Base-by-base conservation (phyloP, 2,113 vertebrate species). In the Pipa parva region DNA sequence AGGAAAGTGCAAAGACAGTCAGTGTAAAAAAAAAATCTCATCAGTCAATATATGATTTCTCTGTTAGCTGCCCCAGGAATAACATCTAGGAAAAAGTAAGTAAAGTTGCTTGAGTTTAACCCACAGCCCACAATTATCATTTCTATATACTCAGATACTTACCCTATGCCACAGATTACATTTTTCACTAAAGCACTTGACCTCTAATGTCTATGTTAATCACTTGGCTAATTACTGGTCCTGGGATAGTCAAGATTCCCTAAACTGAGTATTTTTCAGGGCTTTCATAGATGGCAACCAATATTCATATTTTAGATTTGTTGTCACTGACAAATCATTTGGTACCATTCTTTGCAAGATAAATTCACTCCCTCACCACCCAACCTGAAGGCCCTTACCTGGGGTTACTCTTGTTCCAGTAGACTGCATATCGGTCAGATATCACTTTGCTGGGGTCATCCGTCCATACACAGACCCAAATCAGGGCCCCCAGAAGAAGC, bases 401-500 rank as follows among this genome's bases (percentile, higher is more conserved):
- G 77, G 92, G 90, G 82, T 95, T 96, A 77, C 89, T 91, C 79
- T 90, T 92, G 89, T 95, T 96, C 94, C 94, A 96, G 77, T 93
- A 95, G 39, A 96, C 93, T 2, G 88, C 92, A 71, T 90, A 90
- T 63, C 94, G 91, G 83, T 95, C 93, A 27, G 91, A 89, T 72
- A 88, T 83, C 76, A 92, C 75, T 67, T 92, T 92, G 78, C 83
- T 82, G 49, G 75, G 71, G 70, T 94, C 93, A 72, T 93, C 92
- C 54, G 87, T 85, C 81, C 85, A 89, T 39, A 89, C 89, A 73
- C 84, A 83, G 81, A 90, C 76, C 59, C 89, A 88, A 62, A 87
- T 80, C 50, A 91, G 80, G 64, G 85, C 81, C 75, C 88, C 81
- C 77, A 88, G 83, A 71, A 91, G 78, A 76, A 88, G 83, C 76